Conservation (phyloP, 53 echinoderm and acorn worm genomes). For the Holothuria scabra region DNA sequence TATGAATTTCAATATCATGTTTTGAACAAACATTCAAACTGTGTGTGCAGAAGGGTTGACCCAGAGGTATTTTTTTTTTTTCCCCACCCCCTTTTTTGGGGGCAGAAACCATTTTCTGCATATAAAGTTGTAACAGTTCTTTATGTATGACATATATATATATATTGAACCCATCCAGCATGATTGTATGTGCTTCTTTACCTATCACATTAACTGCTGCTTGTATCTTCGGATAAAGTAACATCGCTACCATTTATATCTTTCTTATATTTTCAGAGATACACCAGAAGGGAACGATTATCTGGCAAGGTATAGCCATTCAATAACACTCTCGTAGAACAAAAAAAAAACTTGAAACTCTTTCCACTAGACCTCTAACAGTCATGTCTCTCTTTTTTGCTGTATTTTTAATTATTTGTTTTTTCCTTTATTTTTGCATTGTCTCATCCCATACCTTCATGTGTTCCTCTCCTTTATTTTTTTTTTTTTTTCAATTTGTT, state of each 20-base stretch:
- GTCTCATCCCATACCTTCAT: background rate
- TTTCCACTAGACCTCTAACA: constrained; percentile 7
- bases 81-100: too few species aligned
- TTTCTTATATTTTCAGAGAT: constrained; percentile 46
- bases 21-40: too few species aligned
- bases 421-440: constrained; percentile 6
- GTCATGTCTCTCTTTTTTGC: background rate
- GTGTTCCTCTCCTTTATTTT: constrained; percentile 10
- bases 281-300: constrained; percentile 25
- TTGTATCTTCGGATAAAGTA: constrained; percentile 26
- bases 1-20: too few species aligned
- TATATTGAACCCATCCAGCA: background rate
- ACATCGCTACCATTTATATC: constrained; percentile 43
- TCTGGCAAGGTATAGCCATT: constrained; percentile 50
- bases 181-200: background rate
- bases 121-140: too few species aligned
- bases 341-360: background rate
- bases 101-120: too few species aligned
- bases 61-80: too few species aligned
- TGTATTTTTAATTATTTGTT: background rate
- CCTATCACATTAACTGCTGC: constrained; percentile 16
- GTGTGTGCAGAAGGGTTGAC: too few species aligned
- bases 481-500: background rate
- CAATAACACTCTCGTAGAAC: constrained; percentile 4
- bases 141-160: too few species aligned